Evolutionary conservation across 2,797 vertebrate genomes (phyloP), one percentile per base, ranked within the genome.

Genomic region (Megaceryle alcyon): DNA sequence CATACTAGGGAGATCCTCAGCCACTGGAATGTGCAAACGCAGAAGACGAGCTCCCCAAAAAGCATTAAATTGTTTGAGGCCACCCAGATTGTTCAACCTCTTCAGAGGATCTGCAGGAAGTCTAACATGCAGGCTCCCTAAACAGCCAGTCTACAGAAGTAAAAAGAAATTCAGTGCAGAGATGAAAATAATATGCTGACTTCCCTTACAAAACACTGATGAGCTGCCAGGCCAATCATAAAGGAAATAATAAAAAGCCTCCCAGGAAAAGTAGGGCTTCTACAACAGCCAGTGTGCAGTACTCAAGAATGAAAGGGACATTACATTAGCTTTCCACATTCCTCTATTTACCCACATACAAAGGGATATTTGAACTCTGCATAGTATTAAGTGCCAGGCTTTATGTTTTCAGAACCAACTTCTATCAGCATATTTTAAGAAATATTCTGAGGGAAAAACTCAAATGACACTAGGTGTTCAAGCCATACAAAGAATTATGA

Each of bases 281-380:
- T 46, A 26, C 0, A 0, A 41, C 17, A 35, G n/a, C 31, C 51
- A 48, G 37, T 2, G 19, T 33, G 22, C 14, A 39, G 35, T 8
- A 43, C 26, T 75, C 48, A 56, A 20, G 21, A 84, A 86, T 2
- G 22, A 69, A 92, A 78, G 0, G 3, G 13, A 6, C 25, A 49
- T 33, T 48, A 76, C 25, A 49, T 33, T 48, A 76, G 51, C 6
- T 31, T 66, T 77, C 43, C 11, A 57, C 0, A 1, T 29, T 48
- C 39, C 25, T 35, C 3, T 26, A 70, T 64, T 46, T 37, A 71
- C 35, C 28, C 31, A 10, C 31, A 33, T 7, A 28, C 13, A 77
- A 63, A 79, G 13, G 28, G 23, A 6, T 51, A 61, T 46, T 69
- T 49, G 46, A 87, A 82, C 33, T 44, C 31, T 19, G n/a, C 44